Conservation (phyloP, 2,888 invertebrate species). For the Physocephala rufipes region DNA sequence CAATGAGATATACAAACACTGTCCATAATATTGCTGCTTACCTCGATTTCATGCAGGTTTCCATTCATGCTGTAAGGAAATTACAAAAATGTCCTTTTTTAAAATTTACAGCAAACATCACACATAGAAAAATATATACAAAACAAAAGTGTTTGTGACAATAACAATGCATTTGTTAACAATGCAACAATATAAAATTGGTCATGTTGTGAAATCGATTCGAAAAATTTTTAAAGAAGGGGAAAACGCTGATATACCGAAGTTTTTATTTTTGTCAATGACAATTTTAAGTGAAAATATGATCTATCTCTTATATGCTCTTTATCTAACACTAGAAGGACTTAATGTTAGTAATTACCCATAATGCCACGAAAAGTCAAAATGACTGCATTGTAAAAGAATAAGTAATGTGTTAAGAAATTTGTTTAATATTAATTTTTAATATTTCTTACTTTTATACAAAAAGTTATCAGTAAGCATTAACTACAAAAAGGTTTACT, state of each 20-base stretch:
- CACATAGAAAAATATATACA: background rate
- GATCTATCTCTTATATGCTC: background rate
- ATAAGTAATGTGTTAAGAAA: background rate
- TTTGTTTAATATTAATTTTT: background rate
- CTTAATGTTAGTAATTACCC: too few relatives aligned
- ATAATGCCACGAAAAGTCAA: background rate
- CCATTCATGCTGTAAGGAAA: slow-evolving; percentile 25
- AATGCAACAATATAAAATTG: too few relatives aligned
- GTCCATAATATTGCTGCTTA: slow-evolving; percentile 33
- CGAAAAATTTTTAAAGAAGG: too few relatives aligned
- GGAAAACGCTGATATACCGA: background rate
- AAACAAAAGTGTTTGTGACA: background rate
- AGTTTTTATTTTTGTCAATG: background rate
- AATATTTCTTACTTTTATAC: background rate
- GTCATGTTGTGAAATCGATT: too few relatives aligned
- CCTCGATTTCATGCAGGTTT: slow-evolving; percentile 30
- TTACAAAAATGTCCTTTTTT: slow-evolving; percentile 3
- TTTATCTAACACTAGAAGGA: slow-evolving; percentile 4
- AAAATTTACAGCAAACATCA: slow-evolving; percentile 6
- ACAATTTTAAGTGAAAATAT: background rate
- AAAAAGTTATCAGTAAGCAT: too few relatives aligned
- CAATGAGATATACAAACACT: background rate
- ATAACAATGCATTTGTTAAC: background rate
- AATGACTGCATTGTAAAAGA: background rate
- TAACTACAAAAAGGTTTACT: background rate